These are phyloP conservation scores for Ardeotis arabs DNA, from an alignment of 2,113 vertebrate species.

Conservation along the genomic window DNA sequence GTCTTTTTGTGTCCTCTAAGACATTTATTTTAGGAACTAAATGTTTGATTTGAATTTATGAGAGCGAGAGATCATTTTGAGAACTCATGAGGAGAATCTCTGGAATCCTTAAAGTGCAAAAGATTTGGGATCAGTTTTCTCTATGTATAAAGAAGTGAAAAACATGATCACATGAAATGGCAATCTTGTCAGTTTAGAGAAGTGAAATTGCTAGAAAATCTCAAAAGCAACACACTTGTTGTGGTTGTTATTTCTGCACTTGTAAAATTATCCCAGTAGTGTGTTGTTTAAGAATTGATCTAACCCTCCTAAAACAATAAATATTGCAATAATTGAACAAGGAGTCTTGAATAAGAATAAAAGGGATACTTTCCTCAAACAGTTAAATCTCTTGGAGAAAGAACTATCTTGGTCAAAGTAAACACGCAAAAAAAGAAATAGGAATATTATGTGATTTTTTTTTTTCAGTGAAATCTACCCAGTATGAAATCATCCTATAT, in stretches of 20 bases:
- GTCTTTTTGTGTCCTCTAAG: neutral
- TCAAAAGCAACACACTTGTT: neutral
- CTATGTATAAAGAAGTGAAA: neutral
- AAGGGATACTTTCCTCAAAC: neutral
- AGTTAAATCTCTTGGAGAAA: neutral
- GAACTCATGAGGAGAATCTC: accelerated
- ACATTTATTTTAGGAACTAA: neutral
- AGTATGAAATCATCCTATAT: neutral
- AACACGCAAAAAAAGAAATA: neutral
- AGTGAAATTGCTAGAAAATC: neutral
- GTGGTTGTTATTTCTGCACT: neutral
- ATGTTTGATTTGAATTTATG: neutral
- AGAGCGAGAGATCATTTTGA: neutral
- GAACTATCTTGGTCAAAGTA: neutral
- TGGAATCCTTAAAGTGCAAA: neutral
- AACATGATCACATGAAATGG: neutral
- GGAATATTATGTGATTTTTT: neutral
- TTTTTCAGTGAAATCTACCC: neutral
- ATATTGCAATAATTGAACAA: neutral
- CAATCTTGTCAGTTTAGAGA: neutral
- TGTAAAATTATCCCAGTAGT: neutral
- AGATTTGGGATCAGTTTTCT: neutral
- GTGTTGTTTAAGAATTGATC: neutral
- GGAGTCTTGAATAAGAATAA: neutral
- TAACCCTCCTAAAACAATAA: neutral